Percentiles rank a stretch among this genome's conserved stretches.
Evolutionary conservation across 1,140 invertebrate species (phyloP).

Genomic region (Meloidogyne hapla): DNA sequence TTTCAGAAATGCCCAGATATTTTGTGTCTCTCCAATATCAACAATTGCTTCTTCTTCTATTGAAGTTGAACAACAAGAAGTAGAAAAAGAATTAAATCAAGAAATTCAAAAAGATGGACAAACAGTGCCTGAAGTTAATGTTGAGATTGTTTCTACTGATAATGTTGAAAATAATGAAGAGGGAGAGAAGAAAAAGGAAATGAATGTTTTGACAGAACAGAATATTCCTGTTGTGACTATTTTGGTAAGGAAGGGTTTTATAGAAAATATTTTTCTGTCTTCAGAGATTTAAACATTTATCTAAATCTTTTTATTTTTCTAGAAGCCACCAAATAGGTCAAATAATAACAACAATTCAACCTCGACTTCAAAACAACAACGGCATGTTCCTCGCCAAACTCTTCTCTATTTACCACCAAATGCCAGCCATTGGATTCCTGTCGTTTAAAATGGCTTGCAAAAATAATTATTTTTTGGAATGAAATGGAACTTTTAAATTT

Average conservation of each 20-base stretch:
- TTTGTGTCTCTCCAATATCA: conserved; percentile 5
- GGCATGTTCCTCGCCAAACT: conserved; percentile 47
- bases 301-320: background rate
- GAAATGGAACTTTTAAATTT: background rate
- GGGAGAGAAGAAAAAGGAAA: background rate
- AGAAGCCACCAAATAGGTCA: background rate
- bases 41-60: background rate
- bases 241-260: conserved; percentile 2
- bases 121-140: background rate
- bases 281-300: background rate
- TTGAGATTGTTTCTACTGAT: background rate
- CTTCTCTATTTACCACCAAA: conserved; percentile 53
- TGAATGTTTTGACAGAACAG: background rate
- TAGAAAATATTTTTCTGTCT: too few species aligned
- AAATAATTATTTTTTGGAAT: background rate
- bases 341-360: background rate
- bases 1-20: background rate
- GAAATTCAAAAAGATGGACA: background rate
- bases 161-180: background rate
- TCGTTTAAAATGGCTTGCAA: conserved; percentile 6
- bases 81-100: background rate
- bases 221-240: background rate
- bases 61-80: background rate
- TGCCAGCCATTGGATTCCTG: conserved; percentile 28
- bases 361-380: background rate